phyloP scores from a whole-genome alignment of 2,113 vertebrate genomes.

The Bettongia penicillata region DNA sequence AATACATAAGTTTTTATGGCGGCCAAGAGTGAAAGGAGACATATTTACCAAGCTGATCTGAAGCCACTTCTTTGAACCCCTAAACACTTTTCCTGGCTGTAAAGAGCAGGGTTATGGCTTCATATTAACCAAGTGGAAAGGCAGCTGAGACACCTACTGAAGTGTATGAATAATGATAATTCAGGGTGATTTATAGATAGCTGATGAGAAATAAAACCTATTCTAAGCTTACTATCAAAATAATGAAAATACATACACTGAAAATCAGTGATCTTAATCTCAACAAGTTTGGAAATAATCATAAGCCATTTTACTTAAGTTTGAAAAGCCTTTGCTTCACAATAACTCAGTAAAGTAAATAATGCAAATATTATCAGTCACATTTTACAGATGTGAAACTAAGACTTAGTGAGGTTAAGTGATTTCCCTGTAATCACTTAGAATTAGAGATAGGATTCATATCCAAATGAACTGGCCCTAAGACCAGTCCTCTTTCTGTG shows the following conservation, averaged over 20 bases:
- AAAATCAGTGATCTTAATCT: not conserved
- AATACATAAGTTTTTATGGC: not conserved
- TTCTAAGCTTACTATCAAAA: not conserved
- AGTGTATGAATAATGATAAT: not conserved
- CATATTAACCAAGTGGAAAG: not conserved
- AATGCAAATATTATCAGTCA: not conserved
- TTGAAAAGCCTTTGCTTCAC: not conserved
- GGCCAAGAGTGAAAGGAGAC: not conserved
- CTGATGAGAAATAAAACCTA: not conserved
- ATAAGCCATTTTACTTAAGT: not conserved
- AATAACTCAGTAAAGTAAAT: not conserved
- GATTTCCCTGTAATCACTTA: constrained; percentile 3
- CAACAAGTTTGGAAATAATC: not conserved
- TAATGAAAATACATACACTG: not conserved
- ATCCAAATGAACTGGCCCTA: not conserved
- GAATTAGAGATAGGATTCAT: not conserved
- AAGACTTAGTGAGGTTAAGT: not conserved
- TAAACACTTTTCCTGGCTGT: not conserved
- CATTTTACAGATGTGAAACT: constrained; percentile 18
- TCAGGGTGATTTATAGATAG: not conserved
- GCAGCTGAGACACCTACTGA: not conserved
- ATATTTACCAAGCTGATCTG: not conserved
- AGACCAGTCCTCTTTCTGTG: not conserved
- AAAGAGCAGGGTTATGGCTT: not conserved
- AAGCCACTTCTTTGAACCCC: not conserved